A percentile compares a stretch with the other conserved stretches of the same genome.
Conservation (phyloP, 2,888 invertebrate genomes). For the Dioctria rufipes region DNA sequence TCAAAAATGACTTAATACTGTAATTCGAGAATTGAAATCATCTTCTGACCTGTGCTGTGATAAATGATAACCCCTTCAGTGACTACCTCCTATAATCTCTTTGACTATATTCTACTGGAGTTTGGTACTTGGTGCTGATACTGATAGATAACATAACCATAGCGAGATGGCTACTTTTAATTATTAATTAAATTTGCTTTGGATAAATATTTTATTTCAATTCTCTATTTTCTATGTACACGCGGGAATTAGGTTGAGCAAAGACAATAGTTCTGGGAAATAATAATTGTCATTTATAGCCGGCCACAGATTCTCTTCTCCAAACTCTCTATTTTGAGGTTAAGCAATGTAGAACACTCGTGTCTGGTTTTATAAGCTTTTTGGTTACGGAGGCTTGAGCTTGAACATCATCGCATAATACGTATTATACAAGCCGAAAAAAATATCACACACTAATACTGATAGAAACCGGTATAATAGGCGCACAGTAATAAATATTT, state of each 20-base stretch:
- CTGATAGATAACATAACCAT: background rate
- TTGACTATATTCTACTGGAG: no score
- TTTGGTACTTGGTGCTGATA: background rate
- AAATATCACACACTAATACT: background rate
- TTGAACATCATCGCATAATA: background rate
- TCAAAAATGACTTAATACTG: conserved; percentile 9
- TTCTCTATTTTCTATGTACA: no score
- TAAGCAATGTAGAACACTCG: conserved; percentile 34
- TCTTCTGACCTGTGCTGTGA: background rate
- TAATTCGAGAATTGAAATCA: background rate
- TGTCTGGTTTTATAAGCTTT: background rate
- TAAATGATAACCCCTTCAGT: background rate
- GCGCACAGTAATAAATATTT: conserved; percentile 43
- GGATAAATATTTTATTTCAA: conserved; percentile 27
- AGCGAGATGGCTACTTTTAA: background rate
- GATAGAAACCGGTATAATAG: background rate
- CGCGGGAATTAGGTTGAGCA: conserved; percentile 20
- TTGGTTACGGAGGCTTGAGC: background rate
- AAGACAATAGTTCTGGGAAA: background rate
- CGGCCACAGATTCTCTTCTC: background rate
- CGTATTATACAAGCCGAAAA: background rate
- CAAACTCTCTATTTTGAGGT: conserved; percentile 21
- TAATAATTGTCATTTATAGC: background rate
- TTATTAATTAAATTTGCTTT: background rate
- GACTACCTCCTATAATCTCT: no score